Evolutionary conservation across 2,888 invertebrate species (phyloP), one percentile per base, ranked within the genome.

Genomic region (Chrysotoxum bicinctum): DNA sequence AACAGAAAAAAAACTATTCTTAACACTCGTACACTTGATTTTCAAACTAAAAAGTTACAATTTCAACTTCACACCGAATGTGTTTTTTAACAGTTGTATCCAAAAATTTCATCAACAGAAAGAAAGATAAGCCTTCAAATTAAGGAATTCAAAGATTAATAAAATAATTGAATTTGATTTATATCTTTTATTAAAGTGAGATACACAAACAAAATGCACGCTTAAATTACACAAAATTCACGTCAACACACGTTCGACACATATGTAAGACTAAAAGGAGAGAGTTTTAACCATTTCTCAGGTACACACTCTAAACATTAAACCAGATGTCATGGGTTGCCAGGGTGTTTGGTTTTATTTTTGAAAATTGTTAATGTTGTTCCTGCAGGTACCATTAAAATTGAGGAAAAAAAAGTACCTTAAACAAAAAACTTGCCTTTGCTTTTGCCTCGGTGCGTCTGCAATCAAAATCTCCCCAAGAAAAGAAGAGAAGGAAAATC

Each of bases 211-310:
- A 50, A 23, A 60, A 56, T 26, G 32, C 35, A 35, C 76, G 52
- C 54, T 80, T 52, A 50, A 58, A 69, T 69, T 73, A 81, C 81
- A 85, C 76, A 80, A 80, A 81, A 81, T 66, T 74, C 87, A 87
- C 87, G 87, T 87, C 87, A 87, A 81, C 77, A 79, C 87, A 85
- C 87, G 82, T 72, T 87, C 87, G 83, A 62, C 80, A 87, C 87
- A 84, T 77, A 87, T 87, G 84, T 81, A 82, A 85, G 84, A 87
- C 87, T 87, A 74, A 87, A 84, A 87, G 84, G 87, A 87, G 87
- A 87, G 87, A 87, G 86, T 87, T 80, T 87, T 83, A 69, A 48
- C 81, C 73, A 76, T 85, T 81, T 81, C 69, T 76, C 76, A 85
- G 81, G 75, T 84, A 84, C 70, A 84, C 72, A 73, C 70, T 79